Evolutionary conservation across 2,797 vertebrate genomes (phyloP), one percentile per base, ranked within the genome.

Genomic region (Tarsius wallacei): DNA sequence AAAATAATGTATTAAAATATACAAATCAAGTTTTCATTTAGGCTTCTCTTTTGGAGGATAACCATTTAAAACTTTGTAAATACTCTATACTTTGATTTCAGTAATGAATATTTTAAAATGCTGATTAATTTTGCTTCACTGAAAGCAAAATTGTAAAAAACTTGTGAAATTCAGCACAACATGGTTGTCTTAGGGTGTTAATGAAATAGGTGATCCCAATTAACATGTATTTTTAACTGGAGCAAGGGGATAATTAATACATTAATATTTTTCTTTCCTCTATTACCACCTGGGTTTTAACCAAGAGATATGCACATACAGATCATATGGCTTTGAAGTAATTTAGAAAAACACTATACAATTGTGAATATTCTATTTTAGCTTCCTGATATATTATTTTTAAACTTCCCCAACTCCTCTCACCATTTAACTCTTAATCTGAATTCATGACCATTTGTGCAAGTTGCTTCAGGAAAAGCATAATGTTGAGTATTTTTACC

Each of bases 151-250:
- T 22, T 70, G 17, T 42, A 7, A 33, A 31, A 7, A 17, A 92
- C 3, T 47, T 96, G n/a, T 81, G 66, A 95, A 83, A 83, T 94
- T 90, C 26, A 93, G 17, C 87, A 80, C 71, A 68, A 51, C 42
- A 81, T 73, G 26, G 55, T 24, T 94, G 7, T 95, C 78, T 95
- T 66, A 13, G 51, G 47, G 53, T 97, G 57, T 70, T 93, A 95
- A 96, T 97, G 59, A 95, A 74, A 93, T 51, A 74, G 57, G 7
- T 22, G 66, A 76, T 31, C 26, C 66, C 94, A 91, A 92, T 90
- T 96, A 91, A 86, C 21, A 74, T 86, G 16, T 8, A 10, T 88
- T 80, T 91, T 84, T 91, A 84, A 93, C 22, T 71, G 2, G 24
- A 21, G 22, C 53, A 97, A 82, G 33, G 74, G n/a, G 49, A 83